phyloP scores from a whole-genome alignment of 2,113 vertebrate species.

The Tragelaphus scriptus region DNA sequence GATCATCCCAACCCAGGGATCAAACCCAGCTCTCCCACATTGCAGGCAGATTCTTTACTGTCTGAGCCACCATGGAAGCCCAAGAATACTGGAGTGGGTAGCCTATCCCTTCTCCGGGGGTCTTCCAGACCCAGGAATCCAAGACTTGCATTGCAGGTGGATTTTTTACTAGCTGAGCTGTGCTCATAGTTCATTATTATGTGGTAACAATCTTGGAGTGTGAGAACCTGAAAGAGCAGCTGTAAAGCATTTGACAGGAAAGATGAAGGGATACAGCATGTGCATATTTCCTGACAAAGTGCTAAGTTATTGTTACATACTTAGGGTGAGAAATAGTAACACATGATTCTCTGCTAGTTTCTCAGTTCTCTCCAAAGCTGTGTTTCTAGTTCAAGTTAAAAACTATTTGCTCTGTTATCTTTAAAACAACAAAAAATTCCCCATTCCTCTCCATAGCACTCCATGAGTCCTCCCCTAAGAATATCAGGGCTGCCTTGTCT shows the following conservation, averaged over 20 bases:
- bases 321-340: background rate
- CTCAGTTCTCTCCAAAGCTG: background rate
- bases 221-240: background rate
- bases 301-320: background rate
- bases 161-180: background rate
- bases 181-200: too few relatives aligned
- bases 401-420: background rate
- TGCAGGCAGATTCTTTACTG: background rate
- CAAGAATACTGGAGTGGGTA: background rate
- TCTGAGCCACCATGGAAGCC: background rate
- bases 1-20: background rate
- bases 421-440: background rate
- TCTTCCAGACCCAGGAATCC: background rate
- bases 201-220: background rate
- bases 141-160: background rate
- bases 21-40: fast-evolving
- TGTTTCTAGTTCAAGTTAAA: background rate
- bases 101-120: background rate
- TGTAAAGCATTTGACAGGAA: background rate
- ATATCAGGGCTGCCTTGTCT: background rate
- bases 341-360: background rate
- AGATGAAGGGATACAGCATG: too few relatives aligned
- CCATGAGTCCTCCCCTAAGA: background rate
- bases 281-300: background rate
- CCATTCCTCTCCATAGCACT: background rate